A percentile compares a stretch with the other conserved stretches of the same genome.
Conservation (phyloP, 2,797 vertebrate species). For the Vultur gryphus region DNA sequence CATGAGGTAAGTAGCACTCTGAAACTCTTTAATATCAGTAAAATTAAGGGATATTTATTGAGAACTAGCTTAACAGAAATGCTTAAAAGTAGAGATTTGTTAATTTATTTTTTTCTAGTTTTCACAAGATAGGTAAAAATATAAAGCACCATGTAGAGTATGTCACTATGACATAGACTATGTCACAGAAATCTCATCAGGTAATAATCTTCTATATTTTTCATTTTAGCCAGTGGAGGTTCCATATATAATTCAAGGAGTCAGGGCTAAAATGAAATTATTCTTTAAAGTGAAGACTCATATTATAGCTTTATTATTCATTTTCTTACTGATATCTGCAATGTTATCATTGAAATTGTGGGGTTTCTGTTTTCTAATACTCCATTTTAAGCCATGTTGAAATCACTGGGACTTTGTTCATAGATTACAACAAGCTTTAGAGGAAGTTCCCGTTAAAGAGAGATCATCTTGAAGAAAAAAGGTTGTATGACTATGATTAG, state of each 20-base stretch:
- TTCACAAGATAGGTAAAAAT: not conserved
- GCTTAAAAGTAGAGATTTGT: not conserved
- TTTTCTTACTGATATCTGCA: not conserved
- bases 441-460: not conserved
- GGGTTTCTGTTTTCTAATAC: rapidly evolving
- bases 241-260: not conserved
- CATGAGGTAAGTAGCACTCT: not conserved
- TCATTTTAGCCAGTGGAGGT: not conserved
- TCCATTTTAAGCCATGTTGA: not conserved
- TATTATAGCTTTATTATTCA: not conserved
- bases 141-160: not conserved
- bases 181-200: not conserved
- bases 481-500: not conserved
- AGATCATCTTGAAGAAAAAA: not conserved
- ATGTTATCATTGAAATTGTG: not conserved
- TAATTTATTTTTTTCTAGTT: not conserved
- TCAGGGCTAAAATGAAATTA: not conserved
- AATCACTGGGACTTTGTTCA: not conserved
- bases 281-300: not conserved
- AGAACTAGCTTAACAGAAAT: not conserved
- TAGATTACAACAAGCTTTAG: not conserved
- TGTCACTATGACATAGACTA: not conserved
- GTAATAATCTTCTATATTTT: not conserved
- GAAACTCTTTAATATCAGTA: not conserved
- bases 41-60: not conserved